Conservation (phyloP, 2,113 vertebrate genomes). For the Dromiciops gliroides region DNA sequence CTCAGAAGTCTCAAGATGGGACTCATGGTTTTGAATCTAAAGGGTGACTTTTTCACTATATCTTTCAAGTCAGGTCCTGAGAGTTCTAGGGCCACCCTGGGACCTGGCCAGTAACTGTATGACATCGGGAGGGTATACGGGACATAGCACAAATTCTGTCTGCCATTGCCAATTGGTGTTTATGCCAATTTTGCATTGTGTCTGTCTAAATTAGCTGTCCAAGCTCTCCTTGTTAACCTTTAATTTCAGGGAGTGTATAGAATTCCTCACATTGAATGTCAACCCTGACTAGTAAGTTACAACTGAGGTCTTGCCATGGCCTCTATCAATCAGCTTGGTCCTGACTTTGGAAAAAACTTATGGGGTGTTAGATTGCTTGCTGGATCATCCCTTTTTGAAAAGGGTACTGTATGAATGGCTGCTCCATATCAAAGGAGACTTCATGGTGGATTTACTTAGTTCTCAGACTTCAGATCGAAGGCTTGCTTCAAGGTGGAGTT, state of each 20-base stretch:
- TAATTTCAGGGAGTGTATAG: not conserved
- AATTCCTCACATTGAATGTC: not conserved
- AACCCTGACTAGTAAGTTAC: not conserved
- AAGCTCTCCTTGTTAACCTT: not conserved
- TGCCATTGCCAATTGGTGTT: not conserved
- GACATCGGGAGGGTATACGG: not conserved
- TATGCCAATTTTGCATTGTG: not conserved
- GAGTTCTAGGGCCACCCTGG: not conserved
- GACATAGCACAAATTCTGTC: not conserved
- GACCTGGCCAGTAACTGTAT: not conserved
- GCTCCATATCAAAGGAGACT: constrained; percentile 11
- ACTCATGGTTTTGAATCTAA: not conserved
- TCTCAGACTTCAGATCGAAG: constrained; percentile 39
- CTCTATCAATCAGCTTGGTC: not conserved
- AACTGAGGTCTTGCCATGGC: not conserved
- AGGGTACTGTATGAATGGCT: constrained; percentile 10
- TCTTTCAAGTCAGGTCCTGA: not conserved
- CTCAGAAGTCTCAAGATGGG: not conserved
- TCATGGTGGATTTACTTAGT: constrained; percentile 49
- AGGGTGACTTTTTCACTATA: not conserved
- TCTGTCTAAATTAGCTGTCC: not conserved
- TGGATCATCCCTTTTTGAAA: constrained; percentile 21
- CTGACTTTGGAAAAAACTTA: constrained; percentile 47
- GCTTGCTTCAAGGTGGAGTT: constrained; percentile 30
- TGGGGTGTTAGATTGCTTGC: constrained; percentile 34